Evolutionary conservation across 2,888 invertebrate genomes (phyloP), one percentile per base, ranked within the genome.

Genomic region (Aleiodes testaceus): DNA sequence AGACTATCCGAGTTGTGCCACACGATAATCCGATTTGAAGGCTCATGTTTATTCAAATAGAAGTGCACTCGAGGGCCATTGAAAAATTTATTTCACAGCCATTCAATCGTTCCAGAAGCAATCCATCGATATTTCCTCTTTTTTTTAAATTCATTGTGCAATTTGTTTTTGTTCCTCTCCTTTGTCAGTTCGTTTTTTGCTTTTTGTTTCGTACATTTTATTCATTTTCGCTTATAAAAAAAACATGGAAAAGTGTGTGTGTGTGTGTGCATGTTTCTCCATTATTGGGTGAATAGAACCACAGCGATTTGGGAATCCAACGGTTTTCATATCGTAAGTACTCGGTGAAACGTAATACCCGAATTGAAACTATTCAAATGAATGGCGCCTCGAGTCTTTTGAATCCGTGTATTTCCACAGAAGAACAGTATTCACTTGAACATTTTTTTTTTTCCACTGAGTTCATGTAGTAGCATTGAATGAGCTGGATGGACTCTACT

Each of bases 361-460:
- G 66, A 66, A 49, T 45, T 53, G 66, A 52, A 70, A 69, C 64
- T 47, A 69, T 69, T 69, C 61, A 66, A 61, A 66, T 70, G 42
- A 61, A 70, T 66, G 47, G 66, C 59, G 47, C 47, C 47, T 16
- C 16, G 14, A 55, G 26, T n/a, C 16, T 30, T 59, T 59, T 20
- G 14, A 47, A 14, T 12, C 11, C 50, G 36, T 44, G 44, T 47
- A 20, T 42, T 22, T 36, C 16, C 22, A 44, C 30, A 44, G 44
- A 44, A 50, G 65, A 11, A 22, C 52, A 22, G 9, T n/a, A 4
- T 26, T 7, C 53, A 26, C 53, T 53, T 26, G 53, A 53, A 53
- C 3, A 42, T 16, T n/a, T n/a, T n/a, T n/a, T n/a, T n/a, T n/a
- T n/a, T 18, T 7, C 6, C 50, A 50, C 11, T 50, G 20, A 47